Evolutionary conservation across 2,113 vertebrate genomes (phyloP).

Genomic region (Micronycteris hirsuta): DNA sequence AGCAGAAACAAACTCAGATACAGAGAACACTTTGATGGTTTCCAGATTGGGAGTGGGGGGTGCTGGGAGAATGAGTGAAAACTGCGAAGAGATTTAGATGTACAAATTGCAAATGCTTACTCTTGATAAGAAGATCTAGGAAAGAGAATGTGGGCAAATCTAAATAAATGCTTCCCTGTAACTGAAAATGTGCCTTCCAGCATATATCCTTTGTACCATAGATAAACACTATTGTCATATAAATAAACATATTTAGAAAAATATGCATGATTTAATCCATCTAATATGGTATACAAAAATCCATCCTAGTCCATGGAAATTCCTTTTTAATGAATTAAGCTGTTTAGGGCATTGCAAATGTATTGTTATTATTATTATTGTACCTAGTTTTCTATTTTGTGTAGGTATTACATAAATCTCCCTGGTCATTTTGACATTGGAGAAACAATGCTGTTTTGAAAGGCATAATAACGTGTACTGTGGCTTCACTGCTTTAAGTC

Average conservation of each 20-base stretch:
- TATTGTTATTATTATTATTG: neutral
- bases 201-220: neutral
- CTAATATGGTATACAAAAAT: neutral
- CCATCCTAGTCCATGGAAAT: neutral
- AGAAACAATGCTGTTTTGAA: neutral
- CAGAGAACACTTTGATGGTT: neutral
- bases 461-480: neutral
- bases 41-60: neutral
- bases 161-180: neutral
- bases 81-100: neutral
- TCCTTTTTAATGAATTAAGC: neutral
- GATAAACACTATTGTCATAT: too few species aligned
- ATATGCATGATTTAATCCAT: neutral
- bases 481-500: neutral
- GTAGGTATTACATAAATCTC: neutral
- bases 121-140: neutral
- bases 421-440: neutral
- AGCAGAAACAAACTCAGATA: neutral
- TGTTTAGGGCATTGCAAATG: neutral
- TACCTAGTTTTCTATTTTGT: neutral
- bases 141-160: neutral
- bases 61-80: neutral
- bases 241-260: neutral
- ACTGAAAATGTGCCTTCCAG: neutral
- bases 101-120: neutral